phyloP scores from a whole-genome alignment of 2,113 vertebrate genomes.

The Anoura caudifer region DNA sequence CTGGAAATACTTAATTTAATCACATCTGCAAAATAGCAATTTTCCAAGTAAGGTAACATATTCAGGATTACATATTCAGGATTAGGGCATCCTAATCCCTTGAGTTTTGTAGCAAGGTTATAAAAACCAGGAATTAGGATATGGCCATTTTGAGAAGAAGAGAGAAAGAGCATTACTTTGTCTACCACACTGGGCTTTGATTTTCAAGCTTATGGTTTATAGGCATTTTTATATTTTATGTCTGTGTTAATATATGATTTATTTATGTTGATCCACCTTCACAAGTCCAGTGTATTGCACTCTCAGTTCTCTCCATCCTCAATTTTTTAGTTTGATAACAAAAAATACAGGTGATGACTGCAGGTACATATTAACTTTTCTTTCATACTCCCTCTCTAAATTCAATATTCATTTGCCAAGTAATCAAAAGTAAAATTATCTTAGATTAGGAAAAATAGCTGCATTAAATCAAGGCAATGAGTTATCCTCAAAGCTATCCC shows the following conservation, averaged over 20 bases:
- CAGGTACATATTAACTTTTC: not conserved
- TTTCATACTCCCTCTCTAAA: not conserved
- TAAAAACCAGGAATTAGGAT: not conserved
- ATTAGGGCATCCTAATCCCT: too few relatives aligned
- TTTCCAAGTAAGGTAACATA: not conserved
- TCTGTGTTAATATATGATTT: not conserved
- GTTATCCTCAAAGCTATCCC: not conserved
- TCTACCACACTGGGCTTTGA: not conserved
- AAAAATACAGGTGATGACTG: not conserved
- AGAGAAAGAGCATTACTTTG: not conserved
- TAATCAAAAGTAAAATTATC: not conserved
- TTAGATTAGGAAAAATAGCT: not conserved
- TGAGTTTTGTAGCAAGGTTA: not conserved
- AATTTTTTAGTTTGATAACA: not conserved
- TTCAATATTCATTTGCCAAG: not conserved
- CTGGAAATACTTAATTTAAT: not conserved
- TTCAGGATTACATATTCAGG: too few relatives aligned
- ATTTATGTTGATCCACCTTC: not conserved
- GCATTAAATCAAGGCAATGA: not conserved
- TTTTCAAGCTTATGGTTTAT: not conserved
- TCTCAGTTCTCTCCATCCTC: not conserved
- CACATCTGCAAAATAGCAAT: not conserved
- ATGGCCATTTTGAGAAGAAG: too few relatives aligned
- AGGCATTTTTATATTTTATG: not conserved
- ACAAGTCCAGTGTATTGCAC: not conserved